These are phyloP conservation scores for Falco novaeseelandiae DNA, from an alignment of 2,797 vertebrate genomes.

Conservation along the genomic window DNA sequence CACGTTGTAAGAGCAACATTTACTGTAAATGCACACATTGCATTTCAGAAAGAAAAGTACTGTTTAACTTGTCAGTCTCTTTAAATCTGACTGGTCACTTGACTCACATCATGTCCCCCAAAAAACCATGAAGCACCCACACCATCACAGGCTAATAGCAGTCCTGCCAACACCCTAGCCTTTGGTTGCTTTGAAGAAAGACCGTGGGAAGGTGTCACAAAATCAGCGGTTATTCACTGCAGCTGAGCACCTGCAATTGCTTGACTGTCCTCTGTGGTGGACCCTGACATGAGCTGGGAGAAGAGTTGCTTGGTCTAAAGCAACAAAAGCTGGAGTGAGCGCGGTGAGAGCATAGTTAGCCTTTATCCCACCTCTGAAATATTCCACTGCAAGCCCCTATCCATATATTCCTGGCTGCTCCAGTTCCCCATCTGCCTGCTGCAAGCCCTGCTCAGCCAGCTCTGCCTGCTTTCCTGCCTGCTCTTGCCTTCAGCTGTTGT, in stretches of 20 bases:
- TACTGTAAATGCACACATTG: fast-evolving
- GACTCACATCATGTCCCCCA: background rate
- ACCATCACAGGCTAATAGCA: background rate
- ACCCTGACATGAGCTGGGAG: background rate
- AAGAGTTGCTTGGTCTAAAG: background rate
- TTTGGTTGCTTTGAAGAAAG: background rate
- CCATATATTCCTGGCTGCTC: background rate
- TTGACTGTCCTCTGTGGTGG: background rate
- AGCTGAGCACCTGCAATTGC: background rate
- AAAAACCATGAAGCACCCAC: background rate
- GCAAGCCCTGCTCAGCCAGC: background rate
- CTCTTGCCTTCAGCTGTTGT: background rate
- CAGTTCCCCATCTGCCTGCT: background rate
- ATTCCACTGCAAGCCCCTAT: background rate
- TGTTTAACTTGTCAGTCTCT: background rate
- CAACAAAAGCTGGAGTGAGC: background rate
- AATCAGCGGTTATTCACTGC: background rate
- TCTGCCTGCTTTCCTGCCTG: background rate
- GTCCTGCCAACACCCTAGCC: background rate
- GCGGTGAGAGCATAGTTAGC: fast-evolving
- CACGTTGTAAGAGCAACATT: background rate
- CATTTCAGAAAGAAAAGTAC: background rate
- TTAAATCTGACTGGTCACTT: background rate
- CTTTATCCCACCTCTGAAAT: background rate
- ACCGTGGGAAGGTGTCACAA: background rate